A percentile compares a stretch with the other conserved stretches of the same genome.
Conservation (phyloP, 2,797 vertebrate genomes). For the Pterois miles region DNA sequence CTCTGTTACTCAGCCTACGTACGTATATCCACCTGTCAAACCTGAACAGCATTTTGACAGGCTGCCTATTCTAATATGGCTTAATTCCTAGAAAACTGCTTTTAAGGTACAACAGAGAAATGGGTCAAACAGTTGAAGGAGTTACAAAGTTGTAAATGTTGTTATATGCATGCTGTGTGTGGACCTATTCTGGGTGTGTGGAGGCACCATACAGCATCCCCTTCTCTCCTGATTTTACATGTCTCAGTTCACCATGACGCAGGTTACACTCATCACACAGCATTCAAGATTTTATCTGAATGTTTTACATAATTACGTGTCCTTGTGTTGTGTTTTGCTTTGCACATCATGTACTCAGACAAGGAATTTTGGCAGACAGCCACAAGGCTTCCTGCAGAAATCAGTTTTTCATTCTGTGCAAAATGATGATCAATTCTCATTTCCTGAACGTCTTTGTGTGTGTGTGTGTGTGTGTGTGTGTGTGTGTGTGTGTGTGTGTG, state of each 20-base stretch:
- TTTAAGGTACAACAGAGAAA: not conserved
- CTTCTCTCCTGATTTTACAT: not conserved
- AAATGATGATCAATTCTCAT: not conserved
- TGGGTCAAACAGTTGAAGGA: not conserved
- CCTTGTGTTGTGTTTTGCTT: not conserved
- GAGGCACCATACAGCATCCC: not conserved
- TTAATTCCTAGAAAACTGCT: slow-evolving; percentile 24
- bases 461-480: too few relatives aligned
- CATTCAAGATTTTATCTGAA: not conserved
- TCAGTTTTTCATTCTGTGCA: not conserved
- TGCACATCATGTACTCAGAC: not conserved
- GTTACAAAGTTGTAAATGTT: not conserved
- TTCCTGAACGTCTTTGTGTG: not conserved
- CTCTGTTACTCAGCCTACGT: slow-evolving; percentile 20
- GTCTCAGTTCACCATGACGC: not conserved
- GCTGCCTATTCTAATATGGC: slow-evolving; percentile 21
- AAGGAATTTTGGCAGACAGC: not conserved
- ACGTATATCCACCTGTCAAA: slow-evolving; percentile 43
- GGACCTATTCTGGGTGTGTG: not conserved
- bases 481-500: not conserved
- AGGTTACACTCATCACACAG: not conserved
- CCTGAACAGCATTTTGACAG: slow-evolving; percentile 22
- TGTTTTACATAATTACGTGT: not conserved
- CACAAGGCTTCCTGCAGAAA: not conserved
- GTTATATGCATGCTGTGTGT: not conserved